Conservation (phyloP, 2,113 vertebrate species). For the Melanotaenia duboulayi region DNA sequence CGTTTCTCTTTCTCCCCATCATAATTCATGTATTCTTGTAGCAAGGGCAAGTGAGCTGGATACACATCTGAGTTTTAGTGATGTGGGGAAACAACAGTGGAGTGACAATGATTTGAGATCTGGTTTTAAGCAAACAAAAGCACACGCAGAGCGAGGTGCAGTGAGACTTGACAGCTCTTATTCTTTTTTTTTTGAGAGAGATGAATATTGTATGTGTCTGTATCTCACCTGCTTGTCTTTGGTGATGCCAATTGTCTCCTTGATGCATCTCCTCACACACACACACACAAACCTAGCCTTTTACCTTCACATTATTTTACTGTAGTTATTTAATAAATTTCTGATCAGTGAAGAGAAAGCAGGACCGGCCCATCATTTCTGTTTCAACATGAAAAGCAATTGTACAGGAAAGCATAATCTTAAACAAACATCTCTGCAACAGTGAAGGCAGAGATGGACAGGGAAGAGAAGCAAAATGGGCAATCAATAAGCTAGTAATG, state of each 20-base stretch:
- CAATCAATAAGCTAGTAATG: slow-evolving; percentile 69
- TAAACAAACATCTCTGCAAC: slow-evolving; percentile 27
- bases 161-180: slow-evolving; percentile 32
- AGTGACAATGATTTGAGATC: slow-evolving; percentile 45
- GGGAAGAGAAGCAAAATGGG: slow-evolving; percentile 29
- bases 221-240: slow-evolving; percentile 42
- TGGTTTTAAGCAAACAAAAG: slow-evolving; percentile 51
- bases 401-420: slow-evolving; percentile 36
- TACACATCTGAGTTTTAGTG: slow-evolving; percentile 33
- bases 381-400: slow-evolving; percentile 52
- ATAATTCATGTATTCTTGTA: slow-evolving; percentile 30
- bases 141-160: slow-evolving; percentile 22
- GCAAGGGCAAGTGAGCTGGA: slow-evolving; percentile 37
- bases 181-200: slow-evolving; percentile 36
- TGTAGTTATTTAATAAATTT: slow-evolving; percentile 35
- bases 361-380: slow-evolving; percentile 50
- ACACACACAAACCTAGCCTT: background rate
- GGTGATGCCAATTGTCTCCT: slow-evolving; percentile 26
- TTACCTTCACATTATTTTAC: background rate
- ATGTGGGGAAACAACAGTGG: slow-evolving; percentile 28
- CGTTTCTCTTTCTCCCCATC: slow-evolving; percentile 5
- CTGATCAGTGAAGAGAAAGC: slow-evolving; percentile 25
- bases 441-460: background rate
- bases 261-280: background rate
- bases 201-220: slow-evolving; percentile 57